Base-by-base conservation (phyloP, 2,113 vertebrate species). In the Suricata suricatta region DNA sequence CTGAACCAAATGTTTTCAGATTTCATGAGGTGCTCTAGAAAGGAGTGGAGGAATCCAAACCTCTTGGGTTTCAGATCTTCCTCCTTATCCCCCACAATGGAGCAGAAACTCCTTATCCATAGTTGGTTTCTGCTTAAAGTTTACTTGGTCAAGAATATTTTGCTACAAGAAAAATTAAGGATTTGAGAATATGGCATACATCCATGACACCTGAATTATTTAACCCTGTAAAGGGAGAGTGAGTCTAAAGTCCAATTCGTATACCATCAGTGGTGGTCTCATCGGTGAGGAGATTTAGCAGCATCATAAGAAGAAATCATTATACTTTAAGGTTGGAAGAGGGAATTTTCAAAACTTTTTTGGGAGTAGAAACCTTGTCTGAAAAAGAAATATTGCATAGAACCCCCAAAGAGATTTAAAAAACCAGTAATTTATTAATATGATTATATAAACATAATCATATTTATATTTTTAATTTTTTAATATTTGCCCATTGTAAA, bases 401-500 rank as follows among this genome's bases (percentile, higher is more conserved):
- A 96, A 60, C 3, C 9, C 27, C 19, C 57, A 60, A 81, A 44
- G 35, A 66, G 47, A 84, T 74, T 69, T 72, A 2, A 14, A 52
- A 69, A 87, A 52, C 33, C n/a, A 74, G 14, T 66, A 27, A 47
- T 84, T 80, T 94, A 60, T 72, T 80, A 63, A 66, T 23, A 57
- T 50, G n/a, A n/a, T n/a, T n/a, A n/a, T n/a, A n/a, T n/a, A n/a
- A n/a, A n/a, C n/a, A n/a, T n/a, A n/a, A n/a, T n/a, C n/a, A n/a
- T 50, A 17, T 74, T 91, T 92, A 57, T 81, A 92, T 57, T 25
- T 80, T 80, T 81, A 63, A 74, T 52, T 41, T 25, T 81, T n/a
- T 74, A 79, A 79, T 19, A 71, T 81, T 92, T 94, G 12, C 27
- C 85, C 54, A 89, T 50, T 89, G 79, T 85, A 50, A 94, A 95